Evolutionary conservation across 2,888 invertebrate species (phyloP).

Genomic region (Torymus tubicola): DNA sequence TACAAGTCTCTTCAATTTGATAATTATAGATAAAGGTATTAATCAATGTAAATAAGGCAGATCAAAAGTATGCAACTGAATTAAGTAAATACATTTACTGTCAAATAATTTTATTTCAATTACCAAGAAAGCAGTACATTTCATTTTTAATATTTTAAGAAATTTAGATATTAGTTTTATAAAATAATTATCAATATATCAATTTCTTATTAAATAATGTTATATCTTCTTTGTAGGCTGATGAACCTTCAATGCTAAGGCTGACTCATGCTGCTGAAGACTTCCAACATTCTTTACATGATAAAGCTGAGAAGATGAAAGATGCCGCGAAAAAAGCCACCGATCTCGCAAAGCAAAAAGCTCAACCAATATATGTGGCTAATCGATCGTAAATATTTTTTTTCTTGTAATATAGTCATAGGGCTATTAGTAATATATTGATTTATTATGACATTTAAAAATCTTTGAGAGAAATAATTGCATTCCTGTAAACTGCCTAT

Average conservation of each 20-base stretch:
- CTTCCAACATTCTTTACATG: constrained; percentile 71
- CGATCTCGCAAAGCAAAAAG: constrained; percentile 83
- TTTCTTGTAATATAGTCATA: constrained; percentile 18
- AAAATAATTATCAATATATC: neutral
- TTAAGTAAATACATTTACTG: no score
- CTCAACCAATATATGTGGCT: constrained; percentile 76
- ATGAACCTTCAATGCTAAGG: constrained; percentile 66
- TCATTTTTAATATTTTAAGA: neutral
- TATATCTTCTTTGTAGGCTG: constrained; percentile 61
- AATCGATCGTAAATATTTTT: constrained; percentile 69
- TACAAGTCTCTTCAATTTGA: no score
- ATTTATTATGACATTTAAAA: constrained; percentile 32
- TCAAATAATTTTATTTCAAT: no score
- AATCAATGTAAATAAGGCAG: no score
- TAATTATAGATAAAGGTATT: no score
- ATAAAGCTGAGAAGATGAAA: constrained; percentile 81
- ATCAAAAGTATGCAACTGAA: no score
- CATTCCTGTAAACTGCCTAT: constrained; percentile 52
- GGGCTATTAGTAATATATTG: constrained; percentile 34
- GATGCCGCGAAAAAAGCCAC: constrained; percentile 89
- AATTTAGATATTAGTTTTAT: neutral
- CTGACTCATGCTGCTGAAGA: constrained; percentile 71
- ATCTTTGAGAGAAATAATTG: constrained; percentile 40
- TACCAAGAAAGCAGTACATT: no score
- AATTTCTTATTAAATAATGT: neutral